Conservation (phyloP, 2,888 invertebrate species). For the Axea sp. region DNA sequence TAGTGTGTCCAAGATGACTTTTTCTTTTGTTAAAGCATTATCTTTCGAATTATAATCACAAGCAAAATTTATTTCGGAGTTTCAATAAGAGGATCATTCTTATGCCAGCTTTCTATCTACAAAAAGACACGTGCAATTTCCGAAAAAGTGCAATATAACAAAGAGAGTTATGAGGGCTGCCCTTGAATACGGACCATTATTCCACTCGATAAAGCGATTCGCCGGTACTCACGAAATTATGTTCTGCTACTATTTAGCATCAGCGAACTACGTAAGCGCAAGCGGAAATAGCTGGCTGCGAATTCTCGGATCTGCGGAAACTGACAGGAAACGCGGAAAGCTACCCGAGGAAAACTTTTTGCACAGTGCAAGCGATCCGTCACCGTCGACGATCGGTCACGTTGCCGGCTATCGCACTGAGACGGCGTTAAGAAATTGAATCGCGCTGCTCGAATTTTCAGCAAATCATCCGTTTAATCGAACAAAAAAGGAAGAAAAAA, state of each 20-base stretch:
- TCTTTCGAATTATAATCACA: too few species aligned
- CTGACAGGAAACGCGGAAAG: constrained; percentile 63
- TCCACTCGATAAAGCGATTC: constrained; percentile 78
- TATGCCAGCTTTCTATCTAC: constrained; percentile 2
- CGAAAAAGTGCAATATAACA: constrained; percentile 70
- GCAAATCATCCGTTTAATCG: constrained; percentile 21
- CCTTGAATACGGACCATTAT: constrained; percentile 76
- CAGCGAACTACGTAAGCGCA: constrained; percentile 45
- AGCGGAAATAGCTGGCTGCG: constrained; percentile 47
- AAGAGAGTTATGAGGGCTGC: constrained; percentile 72
- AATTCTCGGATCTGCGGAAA: constrained; percentile 25
- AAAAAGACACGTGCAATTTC: constrained; percentile 68
- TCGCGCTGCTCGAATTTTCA: constrained; percentile 17
- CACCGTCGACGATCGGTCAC: constrained; percentile 70
- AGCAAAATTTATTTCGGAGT: too few species aligned
- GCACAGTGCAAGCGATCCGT: constrained; percentile 67
- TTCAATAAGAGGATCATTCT: too few species aligned
- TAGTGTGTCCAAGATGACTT: too few species aligned
- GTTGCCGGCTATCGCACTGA: constrained; percentile 58
- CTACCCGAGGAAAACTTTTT: constrained; percentile 65
- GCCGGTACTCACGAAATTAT: constrained; percentile 73
- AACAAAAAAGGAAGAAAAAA: not conserved
- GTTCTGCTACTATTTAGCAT: constrained; percentile 75
- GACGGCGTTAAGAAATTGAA: constrained; percentile 46
- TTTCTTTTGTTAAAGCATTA: too few species aligned